These are phyloP conservation scores for Drosophila baimaii DNA, from an alignment of 1,140 invertebrate species.

Conservation along the genomic window DNA sequence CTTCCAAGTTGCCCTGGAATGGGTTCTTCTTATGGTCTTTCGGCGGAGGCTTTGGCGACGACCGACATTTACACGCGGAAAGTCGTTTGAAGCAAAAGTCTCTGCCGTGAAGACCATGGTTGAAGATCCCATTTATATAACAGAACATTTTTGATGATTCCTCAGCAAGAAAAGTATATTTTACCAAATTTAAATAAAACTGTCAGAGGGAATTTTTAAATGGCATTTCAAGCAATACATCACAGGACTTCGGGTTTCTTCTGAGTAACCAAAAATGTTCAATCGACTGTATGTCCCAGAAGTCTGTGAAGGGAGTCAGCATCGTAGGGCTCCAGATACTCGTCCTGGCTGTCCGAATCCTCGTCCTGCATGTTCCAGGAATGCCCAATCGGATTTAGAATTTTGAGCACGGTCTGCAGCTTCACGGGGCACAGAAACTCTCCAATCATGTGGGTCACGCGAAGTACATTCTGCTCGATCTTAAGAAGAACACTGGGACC, in stretches of 20 bases:
- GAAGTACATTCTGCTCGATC: constrained; percentile 8
- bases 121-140: constrained; percentile 24
- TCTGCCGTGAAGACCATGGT: constrained; percentile 11
- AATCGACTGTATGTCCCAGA: background rate
- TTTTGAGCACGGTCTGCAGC: constrained; percentile 1
- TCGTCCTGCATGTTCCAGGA: constrained; percentile 26
- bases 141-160: constrained; percentile 4
- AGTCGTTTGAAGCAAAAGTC: constrained; percentile 14
- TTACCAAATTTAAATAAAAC: constrained; percentile 15
- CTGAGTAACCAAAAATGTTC: background rate
- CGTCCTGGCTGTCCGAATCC: background rate
- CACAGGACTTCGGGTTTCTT: background rate
- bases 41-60: constrained; percentile 5
- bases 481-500: background rate
- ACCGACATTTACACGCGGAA: constrained; percentile 11
- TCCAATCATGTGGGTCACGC: background rate
- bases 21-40: constrained; percentile 5
- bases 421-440: constrained; percentile 7
- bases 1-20: background rate
- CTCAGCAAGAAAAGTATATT: constrained; percentile 14
- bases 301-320: background rate
- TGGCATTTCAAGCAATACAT: background rate
- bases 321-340: background rate
- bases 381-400: constrained; percentile 29
- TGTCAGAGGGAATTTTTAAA: constrained; percentile 24